phyloP scores from a whole-genome alignment of 2,797 vertebrate species.

The Propithecus perrieri region DNA sequence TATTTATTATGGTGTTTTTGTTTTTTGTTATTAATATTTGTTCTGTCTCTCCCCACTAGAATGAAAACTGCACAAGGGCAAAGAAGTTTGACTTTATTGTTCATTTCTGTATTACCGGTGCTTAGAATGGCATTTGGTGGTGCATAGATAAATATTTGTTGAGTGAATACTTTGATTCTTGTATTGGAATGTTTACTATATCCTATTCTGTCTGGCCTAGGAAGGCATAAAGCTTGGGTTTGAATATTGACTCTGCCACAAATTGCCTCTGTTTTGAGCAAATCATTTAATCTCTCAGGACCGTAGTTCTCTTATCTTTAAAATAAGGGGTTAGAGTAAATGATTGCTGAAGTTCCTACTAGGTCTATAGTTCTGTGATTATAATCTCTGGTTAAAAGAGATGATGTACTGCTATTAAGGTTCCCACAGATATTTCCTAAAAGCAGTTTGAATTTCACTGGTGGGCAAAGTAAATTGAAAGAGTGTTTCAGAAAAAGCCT shows the following conservation, averaged over 20 bases:
- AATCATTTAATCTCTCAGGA: conserved; percentile 66
- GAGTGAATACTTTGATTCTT: conserved; percentile 44
- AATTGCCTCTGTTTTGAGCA: conserved; percentile 68
- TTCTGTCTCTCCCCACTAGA: neutral
- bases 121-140: neutral
- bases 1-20: conserved; percentile 11
- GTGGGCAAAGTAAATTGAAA: conserved; percentile 50
- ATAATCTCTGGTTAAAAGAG: conserved; percentile 66
- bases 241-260: conserved; percentile 67
- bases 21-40: neutral
- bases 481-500: conserved; percentile 29
- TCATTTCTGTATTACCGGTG: conserved; percentile 27
- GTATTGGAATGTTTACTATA: neutral
- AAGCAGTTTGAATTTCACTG: conserved; percentile 61
- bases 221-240: conserved; percentile 37
- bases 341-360: conserved; percentile 64
- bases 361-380: conserved; percentile 66
- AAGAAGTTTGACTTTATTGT: conserved; percentile 4
- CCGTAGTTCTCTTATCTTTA: conserved; percentile 68
- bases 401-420: conserved; percentile 61
- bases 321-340: conserved; percentile 74
- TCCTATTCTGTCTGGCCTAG: neutral
- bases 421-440: conserved; percentile 70
- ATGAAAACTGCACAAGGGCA: conserved; percentile 15
- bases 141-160: neutral